Base-by-base conservation (phyloP, 2,113 vertebrate genomes). In the Dinomys branickii region DNA sequence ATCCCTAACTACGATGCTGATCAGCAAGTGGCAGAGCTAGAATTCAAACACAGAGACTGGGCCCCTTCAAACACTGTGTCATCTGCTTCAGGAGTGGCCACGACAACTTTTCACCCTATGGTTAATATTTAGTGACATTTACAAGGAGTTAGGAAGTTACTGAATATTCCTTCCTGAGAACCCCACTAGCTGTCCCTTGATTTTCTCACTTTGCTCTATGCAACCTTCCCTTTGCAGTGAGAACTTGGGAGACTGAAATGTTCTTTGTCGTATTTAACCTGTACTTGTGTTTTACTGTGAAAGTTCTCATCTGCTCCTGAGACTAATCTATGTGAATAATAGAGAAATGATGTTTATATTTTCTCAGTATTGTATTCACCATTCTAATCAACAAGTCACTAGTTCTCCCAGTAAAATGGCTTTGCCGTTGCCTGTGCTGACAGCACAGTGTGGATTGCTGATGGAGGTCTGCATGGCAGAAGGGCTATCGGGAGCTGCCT, bases 201-300 rank as follows among this genome's bases (percentile, higher is more conserved):
- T 35, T 94, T 94, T 94, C 35, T n/a, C 33, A 38, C 85, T 92
- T 92, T 84, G 50, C 35, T 75, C 44, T 44, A 80, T 93, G 91
- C 54, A 87, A 17, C 38, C 56, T 13, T 33, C 56, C 28, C 38
- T 92, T 95, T 86, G n/a, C 50, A 84, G 2, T 59, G 58, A 84
- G 54, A 94, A 84, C 56, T 26, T 52, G 73, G 52, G 71, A 92
- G 69, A 65, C 28, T 5, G 52, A 71, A 96, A 94, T 59, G 17
- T 54, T 94, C 83, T 56, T 8, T 84, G 88, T 93, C 54, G 22
- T 92, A 85, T 20, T 91, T 82, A 90, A 54, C n/a, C 20, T 94
- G 73, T 0, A 75, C 14, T 77, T 81, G 50, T 78, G 44, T 88
- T 59, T 82, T 50, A 63, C 54, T 65, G 24, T 85, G 80, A 88